Base-by-base conservation (phyloP, 2,797 vertebrate genomes). In the Pagetopsis macropterus region DNA sequence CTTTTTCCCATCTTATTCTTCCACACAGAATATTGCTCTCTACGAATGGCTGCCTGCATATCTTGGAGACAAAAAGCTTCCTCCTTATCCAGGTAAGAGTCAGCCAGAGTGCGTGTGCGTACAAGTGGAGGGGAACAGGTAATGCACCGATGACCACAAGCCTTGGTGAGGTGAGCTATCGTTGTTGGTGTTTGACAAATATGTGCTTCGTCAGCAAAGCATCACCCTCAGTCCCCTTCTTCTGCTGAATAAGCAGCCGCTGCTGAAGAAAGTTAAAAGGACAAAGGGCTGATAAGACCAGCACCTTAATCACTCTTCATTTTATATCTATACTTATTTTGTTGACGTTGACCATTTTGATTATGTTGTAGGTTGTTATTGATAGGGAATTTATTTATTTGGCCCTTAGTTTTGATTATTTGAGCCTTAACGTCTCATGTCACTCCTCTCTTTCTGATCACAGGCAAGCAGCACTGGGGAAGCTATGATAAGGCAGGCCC, bases 1-100 rank as follows among this genome's bases (percentile, higher is more conserved):
- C 9, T 41, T 71, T 48, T 31, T 12, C 27, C 3, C 40, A 2
- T 67, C 2, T 16, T 70, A 4, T 65, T 55, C 68, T 72, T 27
- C 15, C 63, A 80, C 49, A 64, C 84, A 99, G 98, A 98, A 89
- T 57, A 97, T 99, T 3, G 94, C 93, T 9, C 74, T 98, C 51
- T 98, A 99, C 0, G 96, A 99, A 82, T 99, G 98, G 98, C 93
- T 99, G 71, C 97, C 97, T 0, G 88, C 67, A 23, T 93, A 85
- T 84, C 88, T 96, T 3, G 81, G 89, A 83, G 77, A 83, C 78
- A 87, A 54, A 69, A 43, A 2, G 1, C 81, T 93, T 61, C 86
- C 95, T 0, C 13, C 66, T 3, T 99, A 99, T 66, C 64, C 74
- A 94, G 96, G 98, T 99, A 87, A 95, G 91, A 78, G 59, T 69